Evolutionary conservation across 2,888 invertebrate genomes (phyloP).

Genomic region (Chymomyza procnemis): DNA sequence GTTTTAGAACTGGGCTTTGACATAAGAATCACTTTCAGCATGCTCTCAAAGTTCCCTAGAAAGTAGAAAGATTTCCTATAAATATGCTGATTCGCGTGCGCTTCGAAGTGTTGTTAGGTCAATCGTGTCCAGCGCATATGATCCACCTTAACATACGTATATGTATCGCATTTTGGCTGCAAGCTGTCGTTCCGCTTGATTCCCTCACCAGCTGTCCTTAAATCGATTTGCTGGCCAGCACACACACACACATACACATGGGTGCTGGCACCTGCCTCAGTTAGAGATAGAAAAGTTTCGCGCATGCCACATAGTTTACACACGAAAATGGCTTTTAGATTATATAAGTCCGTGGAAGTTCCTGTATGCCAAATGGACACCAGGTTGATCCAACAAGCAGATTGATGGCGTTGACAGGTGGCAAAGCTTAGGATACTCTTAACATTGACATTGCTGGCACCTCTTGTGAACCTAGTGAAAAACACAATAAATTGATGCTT

Average conservation of each 20-base stretch:
- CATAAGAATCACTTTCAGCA: too few species aligned
- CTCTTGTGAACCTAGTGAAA: too few species aligned
- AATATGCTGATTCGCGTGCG: background rate
- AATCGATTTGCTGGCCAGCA: slow-evolving; percentile 30
- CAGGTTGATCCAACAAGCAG: background rate
- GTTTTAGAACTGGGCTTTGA: too few species aligned
- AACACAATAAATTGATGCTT: too few species aligned
- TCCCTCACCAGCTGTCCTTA: slow-evolving; percentile 45
- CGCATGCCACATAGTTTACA: background rate
- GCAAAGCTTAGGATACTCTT: too few species aligned
- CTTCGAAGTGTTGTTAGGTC: background rate
- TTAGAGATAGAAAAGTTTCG: background rate
- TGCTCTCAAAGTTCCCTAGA: too few species aligned
- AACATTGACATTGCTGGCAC: too few species aligned
- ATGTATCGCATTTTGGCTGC: too few species aligned
- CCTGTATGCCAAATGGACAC: background rate
- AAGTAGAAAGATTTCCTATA: too few species aligned
- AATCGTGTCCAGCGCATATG: background rate
- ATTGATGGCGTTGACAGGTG: too few species aligned
- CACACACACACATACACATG: background rate
- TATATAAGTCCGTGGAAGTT: background rate
- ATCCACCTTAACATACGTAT: background rate
- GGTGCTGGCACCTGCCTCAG: background rate
- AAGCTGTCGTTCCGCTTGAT: slow-evolving; percentile 33
- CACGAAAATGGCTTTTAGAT: background rate